A percentile compares a stretch with the other conserved stretches of the same genome.
Conservation (phyloP, 1,140 invertebrate genomes). For the Holotrichia oblita region DNA sequence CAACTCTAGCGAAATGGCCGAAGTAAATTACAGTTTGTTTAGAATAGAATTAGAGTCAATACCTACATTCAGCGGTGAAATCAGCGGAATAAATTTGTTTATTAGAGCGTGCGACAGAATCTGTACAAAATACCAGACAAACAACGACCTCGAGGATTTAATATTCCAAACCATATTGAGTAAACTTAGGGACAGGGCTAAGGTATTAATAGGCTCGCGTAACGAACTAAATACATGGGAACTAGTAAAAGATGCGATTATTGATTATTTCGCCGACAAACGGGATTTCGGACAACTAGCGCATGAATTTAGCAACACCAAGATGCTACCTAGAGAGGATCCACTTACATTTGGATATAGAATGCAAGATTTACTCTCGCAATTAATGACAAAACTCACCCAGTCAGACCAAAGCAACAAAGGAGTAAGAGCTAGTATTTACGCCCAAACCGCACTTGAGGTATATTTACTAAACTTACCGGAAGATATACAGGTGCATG, state of each 20-base stretch:
- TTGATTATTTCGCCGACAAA: constrained; percentile 26
- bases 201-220: constrained; percentile 7
- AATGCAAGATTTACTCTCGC: background rate
- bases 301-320: constrained; percentile 3
- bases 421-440: background rate
- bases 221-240: constrained; percentile 27
- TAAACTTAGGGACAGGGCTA: constrained; percentile 8
- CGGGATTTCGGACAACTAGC: constrained; percentile 19
- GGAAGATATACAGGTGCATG: too few relatives aligned
- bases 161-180: background rate
- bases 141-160: background rate
- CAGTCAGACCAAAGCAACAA: background rate
- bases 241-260: background rate
- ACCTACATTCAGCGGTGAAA: background rate
- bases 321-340: background rate
- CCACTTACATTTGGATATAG: background rate
- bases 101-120: background rate
- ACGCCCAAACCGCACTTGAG: background rate
- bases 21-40: background rate
- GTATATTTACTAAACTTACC: too few relatives aligned
- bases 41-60: constrained; percentile 31
- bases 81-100: background rate
- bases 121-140: background rate
- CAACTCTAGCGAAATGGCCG: background rate
- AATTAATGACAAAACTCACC: constrained; percentile 9